Evolutionary conservation across 2,797 vertebrate species (phyloP).

Genomic region (Lutra lutra): DNA sequence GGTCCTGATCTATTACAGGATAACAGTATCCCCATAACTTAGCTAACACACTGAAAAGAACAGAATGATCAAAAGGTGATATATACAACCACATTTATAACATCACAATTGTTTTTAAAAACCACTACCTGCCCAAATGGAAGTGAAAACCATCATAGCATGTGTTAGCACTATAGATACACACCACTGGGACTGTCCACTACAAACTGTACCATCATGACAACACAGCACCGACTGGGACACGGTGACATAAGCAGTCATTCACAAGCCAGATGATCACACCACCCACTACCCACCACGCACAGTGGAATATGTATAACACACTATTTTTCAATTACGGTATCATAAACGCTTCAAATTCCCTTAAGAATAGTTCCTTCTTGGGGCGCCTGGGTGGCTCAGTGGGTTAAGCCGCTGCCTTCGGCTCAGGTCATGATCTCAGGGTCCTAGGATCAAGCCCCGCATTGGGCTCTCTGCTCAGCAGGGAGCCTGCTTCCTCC

Average conservation of each 20-base stretch:
- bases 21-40: conserved; percentile 29
- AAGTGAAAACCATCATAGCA: neutral
- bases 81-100: neutral
- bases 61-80: conserved; percentile 18
- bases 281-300: neutral
- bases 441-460: too few species aligned
- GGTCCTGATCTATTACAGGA: neutral
- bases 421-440: too few species aligned
- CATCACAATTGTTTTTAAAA: neutral
- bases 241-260: neutral
- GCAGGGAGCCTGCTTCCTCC: too few species aligned
- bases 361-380: conserved; percentile 27
- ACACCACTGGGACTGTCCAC: neutral
- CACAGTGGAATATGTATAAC: neutral
- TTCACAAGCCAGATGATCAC: neutral
- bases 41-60: conserved; percentile 32
- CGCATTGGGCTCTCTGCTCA: too few species aligned
- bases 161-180: neutral
- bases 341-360: conserved; percentile 1
- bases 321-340: neutral
- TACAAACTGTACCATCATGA: neutral
- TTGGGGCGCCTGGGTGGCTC: too few species aligned
- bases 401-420: too few species aligned
- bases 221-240: neutral
- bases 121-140: neutral